Evolutionary conservation across 2,797 vertebrate species (phyloP).

Genomic region (Hozukius guyotensis): DNA sequence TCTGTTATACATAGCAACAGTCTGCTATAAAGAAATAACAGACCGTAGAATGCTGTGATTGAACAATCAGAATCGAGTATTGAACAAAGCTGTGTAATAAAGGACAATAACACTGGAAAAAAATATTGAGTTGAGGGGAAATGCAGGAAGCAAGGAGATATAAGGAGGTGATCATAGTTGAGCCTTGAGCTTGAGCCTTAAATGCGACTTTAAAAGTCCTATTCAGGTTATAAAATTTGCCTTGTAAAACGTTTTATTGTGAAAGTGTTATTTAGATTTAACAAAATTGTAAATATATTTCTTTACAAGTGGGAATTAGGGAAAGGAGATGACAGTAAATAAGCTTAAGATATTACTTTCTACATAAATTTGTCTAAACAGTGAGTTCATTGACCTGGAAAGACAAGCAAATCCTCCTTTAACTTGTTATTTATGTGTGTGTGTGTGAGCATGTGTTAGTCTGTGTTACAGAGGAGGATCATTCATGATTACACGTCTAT

Average conservation of each 20-base stretch:
- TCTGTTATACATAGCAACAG: no score
- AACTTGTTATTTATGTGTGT: neutral
- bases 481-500: slow-evolving; percentile 29
- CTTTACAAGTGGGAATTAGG: neutral
- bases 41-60: no score
- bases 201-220: neutral
- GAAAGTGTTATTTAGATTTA: neutral
- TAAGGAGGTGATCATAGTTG: neutral
- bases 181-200: neutral
- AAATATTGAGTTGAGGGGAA: neutral
- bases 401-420: slow-evolving; percentile 43
- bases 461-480: slow-evolving; percentile 17
- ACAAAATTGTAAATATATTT: neutral
- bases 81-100: no score
- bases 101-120: neutral
- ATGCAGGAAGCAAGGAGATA: neutral
- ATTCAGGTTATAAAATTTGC: neutral
- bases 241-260: neutral
- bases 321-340: neutral
- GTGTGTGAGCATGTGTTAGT: neutral
- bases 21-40: no score
- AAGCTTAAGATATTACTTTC: neutral
- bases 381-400: slow-evolving; percentile 41
- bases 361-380: neutral
- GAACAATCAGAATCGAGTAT: no score